phyloP scores from a whole-genome alignment of 2,888 invertebrate genomes.

The Steinernema scapterisci region DNA sequence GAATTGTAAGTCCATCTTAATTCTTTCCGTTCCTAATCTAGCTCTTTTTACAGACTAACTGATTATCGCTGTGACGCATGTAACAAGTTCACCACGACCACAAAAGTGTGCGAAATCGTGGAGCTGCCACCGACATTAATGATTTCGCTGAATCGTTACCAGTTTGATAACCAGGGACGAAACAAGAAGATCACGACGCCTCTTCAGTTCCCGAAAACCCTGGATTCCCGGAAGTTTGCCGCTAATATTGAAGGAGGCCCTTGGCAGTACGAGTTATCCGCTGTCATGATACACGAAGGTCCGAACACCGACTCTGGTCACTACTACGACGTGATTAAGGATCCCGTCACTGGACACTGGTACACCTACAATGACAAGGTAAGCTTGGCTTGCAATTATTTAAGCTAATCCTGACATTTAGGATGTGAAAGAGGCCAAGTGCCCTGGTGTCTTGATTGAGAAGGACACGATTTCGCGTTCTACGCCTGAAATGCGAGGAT shows the following conservation, averaged over 20 bases:
- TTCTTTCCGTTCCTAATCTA: neutral
- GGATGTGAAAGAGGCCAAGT: constrained; percentile 38
- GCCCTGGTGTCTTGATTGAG: constrained; percentile 39
- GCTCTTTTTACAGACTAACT: constrained; percentile 44
- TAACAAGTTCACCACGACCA: neutral
- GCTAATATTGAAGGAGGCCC: constrained; percentile 16
- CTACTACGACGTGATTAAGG: constrained; percentile 74
- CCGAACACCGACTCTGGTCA: constrained; percentile 76
- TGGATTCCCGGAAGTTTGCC: constrained; percentile 30
- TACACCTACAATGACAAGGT: constrained; percentile 75
- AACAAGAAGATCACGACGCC: constrained; percentile 57
- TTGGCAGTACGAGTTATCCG: constrained; percentile 72
- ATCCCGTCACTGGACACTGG: constrained; percentile 73
- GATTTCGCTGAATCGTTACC: constrained; percentile 60
- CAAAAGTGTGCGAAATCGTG: constrained; percentile 8
- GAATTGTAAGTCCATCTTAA: constrained; percentile 46
- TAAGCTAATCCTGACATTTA: constrained; percentile 27
- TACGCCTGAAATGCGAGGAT: constrained; percentile 50
- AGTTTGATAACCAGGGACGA: constrained; percentile 56
- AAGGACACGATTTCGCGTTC: constrained; percentile 34
- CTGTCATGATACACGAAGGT: constrained; percentile 76
- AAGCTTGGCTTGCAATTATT: neutral
- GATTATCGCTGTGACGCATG: constrained; percentile 54
- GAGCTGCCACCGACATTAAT: constrained; percentile 59
- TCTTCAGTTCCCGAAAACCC: constrained; percentile 53